phyloP scores from a whole-genome alignment of 2,888 invertebrate genomes.

The Sarcophaga subvicina region DNA sequence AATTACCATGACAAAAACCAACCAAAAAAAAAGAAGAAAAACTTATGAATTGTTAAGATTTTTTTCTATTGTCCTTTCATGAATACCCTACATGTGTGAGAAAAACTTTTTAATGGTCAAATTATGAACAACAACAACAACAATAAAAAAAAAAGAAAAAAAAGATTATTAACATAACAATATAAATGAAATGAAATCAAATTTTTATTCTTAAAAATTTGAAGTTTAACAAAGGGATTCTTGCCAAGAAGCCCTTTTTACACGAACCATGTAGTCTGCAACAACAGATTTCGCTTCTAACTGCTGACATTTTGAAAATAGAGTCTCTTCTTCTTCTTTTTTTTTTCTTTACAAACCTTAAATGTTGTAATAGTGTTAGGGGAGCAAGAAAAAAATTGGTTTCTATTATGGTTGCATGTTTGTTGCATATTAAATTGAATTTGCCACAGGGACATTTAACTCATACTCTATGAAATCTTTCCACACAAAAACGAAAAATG shows the following conservation, averaged over 20 bases:
- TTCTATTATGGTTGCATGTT: slow-evolving; percentile 61
- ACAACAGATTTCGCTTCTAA: neutral
- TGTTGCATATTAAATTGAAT: slow-evolving; percentile 70
- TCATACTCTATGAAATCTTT: slow-evolving; percentile 58
- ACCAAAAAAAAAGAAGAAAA: slow-evolving; percentile 46
- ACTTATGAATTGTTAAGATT: slow-evolving; percentile 55
- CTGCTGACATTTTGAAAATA: neutral
- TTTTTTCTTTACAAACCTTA: neutral
- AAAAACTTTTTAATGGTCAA: slow-evolving; percentile 46
- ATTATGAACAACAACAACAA: neutral
- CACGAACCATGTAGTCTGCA: neutral
- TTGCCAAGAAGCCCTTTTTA: neutral
- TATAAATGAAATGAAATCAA: slow-evolving; percentile 2
- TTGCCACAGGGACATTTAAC: slow-evolving; percentile 68
- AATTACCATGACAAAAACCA: slow-evolving; percentile 18
- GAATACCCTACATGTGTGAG: slow-evolving; percentile 44
- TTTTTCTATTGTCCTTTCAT: slow-evolving; percentile 59
- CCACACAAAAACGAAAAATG: neutral
- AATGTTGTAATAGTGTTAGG: neutral
- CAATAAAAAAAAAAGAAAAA: neutral
- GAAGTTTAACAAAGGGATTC: neutral
- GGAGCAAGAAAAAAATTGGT: neutral
- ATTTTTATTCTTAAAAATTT: neutral
- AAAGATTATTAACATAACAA: slow-evolving; percentile 39
- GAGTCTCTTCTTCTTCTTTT: neutral